Evolutionary conservation across 2,113 vertebrate genomes (phyloP), one percentile per base, ranked within the genome.

Genomic region (Pterophyllum scalare): DNA sequence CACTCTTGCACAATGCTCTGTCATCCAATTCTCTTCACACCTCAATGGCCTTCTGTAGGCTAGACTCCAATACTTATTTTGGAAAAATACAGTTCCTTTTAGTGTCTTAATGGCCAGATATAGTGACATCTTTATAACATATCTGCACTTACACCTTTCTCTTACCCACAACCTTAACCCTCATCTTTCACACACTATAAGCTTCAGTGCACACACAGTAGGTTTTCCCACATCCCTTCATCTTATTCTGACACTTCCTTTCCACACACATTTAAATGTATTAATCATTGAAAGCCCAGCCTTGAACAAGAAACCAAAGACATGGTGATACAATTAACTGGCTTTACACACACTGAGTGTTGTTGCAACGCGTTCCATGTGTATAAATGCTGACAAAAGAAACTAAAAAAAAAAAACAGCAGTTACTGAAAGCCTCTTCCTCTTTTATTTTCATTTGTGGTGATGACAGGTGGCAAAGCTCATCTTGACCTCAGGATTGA

Each of bases 1-100:
- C 43, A 52, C 65, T 31, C 15, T 49, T 49, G 40, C 64, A 49
- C 24, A 46, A 13, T 10, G 14, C 46, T 6, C 4, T 52, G 65
- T 19, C 65, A 72, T 17, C 24, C 0, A 52, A 31, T 26, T 52
- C 1, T 24, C 24, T 0, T 8, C 28, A 72, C 65, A 0, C 43
- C 26, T 49, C 43, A 72, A 1, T 52, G 26, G 10, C 52, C 65
- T 72, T 52, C 65, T 72, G 24, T 31, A 52, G 24, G 0, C 43
- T 5, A 0, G 20, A 24, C 3, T 72, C 24, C 26, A 52, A 5
- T n/a, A 52, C 6, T 52, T 20, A 24, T 4, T 70, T 70, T 70
- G 43, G 17, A 70, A 52, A 52, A 70, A 28, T 28, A 1, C 24
- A 70, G 2, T 49, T 31, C 26, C 15, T 31, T 31, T 72, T 52